Evolutionary conservation across 1,140 invertebrate genomes (phyloP).

Genomic region (Pantala flavescens): DNA sequence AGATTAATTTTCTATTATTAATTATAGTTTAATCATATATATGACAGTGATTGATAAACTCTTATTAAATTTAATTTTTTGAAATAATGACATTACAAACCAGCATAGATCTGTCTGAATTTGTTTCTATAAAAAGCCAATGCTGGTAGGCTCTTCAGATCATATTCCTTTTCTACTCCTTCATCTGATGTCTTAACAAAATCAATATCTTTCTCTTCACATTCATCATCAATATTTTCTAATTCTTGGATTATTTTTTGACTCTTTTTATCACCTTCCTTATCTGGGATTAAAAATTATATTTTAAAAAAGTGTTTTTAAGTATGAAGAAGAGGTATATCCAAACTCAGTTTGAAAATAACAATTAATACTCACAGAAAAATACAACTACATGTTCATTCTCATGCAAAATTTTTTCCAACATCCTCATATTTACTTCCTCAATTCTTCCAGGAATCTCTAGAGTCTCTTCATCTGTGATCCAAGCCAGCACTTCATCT

Average conservation of each 20-base stretch:
- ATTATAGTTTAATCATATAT: neutral
- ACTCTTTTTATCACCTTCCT: constrained; percentile 80
- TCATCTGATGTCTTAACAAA: constrained; percentile 90
- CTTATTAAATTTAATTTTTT: neutral
- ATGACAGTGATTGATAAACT: constrained; percentile 15
- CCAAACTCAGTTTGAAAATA: neutral
- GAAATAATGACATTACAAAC: constrained; percentile 23
- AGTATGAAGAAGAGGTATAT: neutral
- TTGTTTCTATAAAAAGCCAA: constrained; percentile 83
- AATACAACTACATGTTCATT: constrained; percentile 84
- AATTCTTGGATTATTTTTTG: constrained; percentile 80
- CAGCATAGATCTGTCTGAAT: constrained; percentile 75
- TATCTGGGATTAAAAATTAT: constrained; percentile 44
- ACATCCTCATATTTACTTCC: constrained; percentile 82
- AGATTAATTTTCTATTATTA: constrained; percentile 21
- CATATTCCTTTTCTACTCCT: constrained; percentile 79
- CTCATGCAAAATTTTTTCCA: constrained; percentile 79
- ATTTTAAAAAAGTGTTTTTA: neutral
- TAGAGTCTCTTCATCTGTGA: constrained; percentile 82
- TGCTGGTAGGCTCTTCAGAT: constrained; percentile 67
- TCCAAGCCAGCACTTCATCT: constrained; percentile 80
- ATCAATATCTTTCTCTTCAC: constrained; percentile 82
- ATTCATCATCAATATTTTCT: constrained; percentile 91
- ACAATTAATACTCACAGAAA: constrained; percentile 64
- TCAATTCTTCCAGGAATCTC: constrained; percentile 89